A percentile compares a stretch with the other conserved stretches of the same genome.
phyloP scores from a whole-genome alignment of 2,113 vertebrate species.

The Coryphaenoides rupestris region DNA sequence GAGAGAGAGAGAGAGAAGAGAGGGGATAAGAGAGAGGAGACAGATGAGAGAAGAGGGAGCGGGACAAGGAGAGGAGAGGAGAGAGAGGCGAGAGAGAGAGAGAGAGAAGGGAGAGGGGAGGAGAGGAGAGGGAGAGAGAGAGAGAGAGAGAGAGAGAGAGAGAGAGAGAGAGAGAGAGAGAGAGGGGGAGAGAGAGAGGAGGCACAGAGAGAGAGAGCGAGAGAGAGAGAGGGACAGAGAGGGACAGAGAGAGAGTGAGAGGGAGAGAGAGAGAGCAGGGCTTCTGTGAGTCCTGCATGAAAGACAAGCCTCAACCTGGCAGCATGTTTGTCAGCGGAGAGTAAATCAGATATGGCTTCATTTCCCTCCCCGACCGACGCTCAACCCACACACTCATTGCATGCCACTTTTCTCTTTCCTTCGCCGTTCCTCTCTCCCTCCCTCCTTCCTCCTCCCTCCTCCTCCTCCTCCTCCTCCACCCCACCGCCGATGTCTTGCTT shows the following conservation, averaged over 20 bases:
- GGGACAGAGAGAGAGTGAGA: constrained; percentile 13
- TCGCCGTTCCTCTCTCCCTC: background rate
- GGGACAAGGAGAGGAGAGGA: constrained; percentile 1
- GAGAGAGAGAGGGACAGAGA: constrained; percentile 1
- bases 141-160: constrained; percentile 11
- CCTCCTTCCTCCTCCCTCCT: background rate
- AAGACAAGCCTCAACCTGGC: constrained; percentile 63
- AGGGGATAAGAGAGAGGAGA: constrained; percentile 33
- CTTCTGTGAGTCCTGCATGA: constrained; percentile 54
- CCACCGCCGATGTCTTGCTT: constrained; percentile 5
- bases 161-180: constrained; percentile 13
- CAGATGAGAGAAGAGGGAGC: constrained; percentile 33
- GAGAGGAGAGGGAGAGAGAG: background rate
- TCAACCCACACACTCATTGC: constrained; percentile 33
- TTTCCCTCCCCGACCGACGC: constrained; percentile 61
- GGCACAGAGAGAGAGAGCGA: constrained; percentile 33
- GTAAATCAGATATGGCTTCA: constrained; percentile 59
- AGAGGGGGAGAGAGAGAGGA: constrained; percentile 24
- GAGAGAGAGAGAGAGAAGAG: constrained; percentile 17
- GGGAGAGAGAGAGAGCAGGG: constrained; percentile 20
- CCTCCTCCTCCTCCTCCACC: background rate
- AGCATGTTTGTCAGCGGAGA: constrained; percentile 59
- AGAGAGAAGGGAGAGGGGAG: background rate
- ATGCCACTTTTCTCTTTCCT: background rate
- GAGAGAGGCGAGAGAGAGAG: constrained; percentile 16